Evolutionary conservation across 2,888 invertebrate genomes (phyloP).

Genomic region (Trissolcus brochymenae): DNA sequence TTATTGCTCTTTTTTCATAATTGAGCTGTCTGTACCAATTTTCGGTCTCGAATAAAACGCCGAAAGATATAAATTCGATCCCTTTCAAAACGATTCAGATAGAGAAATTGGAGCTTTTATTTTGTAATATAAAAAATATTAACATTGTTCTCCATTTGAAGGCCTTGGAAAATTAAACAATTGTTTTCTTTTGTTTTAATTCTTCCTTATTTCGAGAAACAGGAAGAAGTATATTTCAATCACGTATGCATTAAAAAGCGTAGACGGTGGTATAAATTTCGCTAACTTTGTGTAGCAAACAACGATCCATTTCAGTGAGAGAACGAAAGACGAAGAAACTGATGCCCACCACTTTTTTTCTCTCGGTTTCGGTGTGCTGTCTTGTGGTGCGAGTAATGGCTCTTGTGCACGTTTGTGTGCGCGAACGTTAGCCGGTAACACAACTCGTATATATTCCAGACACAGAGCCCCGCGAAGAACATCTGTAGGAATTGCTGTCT

Average conservation of each 20-base stretch:
- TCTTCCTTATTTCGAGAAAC: background rate
- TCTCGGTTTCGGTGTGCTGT: conserved; percentile 18
- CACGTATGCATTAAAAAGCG: conserved; percentile 3
- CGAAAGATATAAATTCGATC: no score
- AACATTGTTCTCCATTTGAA: background rate
- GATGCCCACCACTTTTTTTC: conserved; percentile 34
- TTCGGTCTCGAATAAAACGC: background rate
- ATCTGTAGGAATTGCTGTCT: conserved; percentile 51
- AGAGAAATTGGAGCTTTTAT: no score
- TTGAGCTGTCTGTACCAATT: background rate
- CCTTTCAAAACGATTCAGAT: no score
- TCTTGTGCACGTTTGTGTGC: conserved; percentile 17
- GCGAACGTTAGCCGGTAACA: conserved; percentile 5
- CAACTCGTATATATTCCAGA: conserved; percentile 25
- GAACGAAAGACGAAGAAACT: conserved; percentile 11
- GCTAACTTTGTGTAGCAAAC: conserved; percentile 9
- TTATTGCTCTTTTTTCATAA: background rate
- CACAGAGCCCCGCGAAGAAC: conserved; percentile 15
- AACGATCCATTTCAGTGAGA: conserved; percentile 13
- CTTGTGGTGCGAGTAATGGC: conserved; percentile 38
- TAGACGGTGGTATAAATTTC: conserved; percentile 12
- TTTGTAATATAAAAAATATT: no score
- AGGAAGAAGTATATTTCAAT: conserved; percentile 1
- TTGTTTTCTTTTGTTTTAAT: background rate
- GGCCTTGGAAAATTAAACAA: background rate